Base-by-base conservation (phyloP, 2,888 invertebrate species). In the Leucozona laternaria region DNA sequence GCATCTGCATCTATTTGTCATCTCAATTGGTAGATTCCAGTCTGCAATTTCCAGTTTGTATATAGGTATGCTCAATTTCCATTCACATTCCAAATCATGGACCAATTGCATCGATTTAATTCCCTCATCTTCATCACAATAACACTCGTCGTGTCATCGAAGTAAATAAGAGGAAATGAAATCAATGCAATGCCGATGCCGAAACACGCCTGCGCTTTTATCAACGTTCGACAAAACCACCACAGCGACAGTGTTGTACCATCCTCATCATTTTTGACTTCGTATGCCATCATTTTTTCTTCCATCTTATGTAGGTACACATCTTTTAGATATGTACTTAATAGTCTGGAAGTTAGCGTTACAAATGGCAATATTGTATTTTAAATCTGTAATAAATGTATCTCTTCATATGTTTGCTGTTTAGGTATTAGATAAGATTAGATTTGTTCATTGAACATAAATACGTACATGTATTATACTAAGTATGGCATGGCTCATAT, bases 81-180 rank as follows among this genome's bases (percentile, higher is more conserved):
- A 64, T 55, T 13, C 2, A 28, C 22, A 55, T 28, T 71, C n/a
- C 37, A 25, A 28, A 5, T 7, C 7, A 43, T 84, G 84, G 84
- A 79, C 84, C 84, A 84, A 84, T 84, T 84, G 84, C 75, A 66
- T 76, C 53, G 71, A 20, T 70, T 64, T 53, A 28, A 68, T 60
- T 79, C 79, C 31, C 57, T 31, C 62, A 53, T 8, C 43, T 17
- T 57, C 60, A 40, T 43, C 25, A 31, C n/a, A 66, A 17, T 15
- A 3, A 4, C 34, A 13, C 3, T 20, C 20, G 6, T 34, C 50
- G 2, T 31, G 4, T 22, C n/a, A n/a, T n/a, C 50, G 17, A 13
- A 50, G 50, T 68, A 50, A 68, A 68, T 50, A 68, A 50, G 50
- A 66, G 22, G 22, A 48, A 66, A 66, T 15, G 20, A 68, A 68